Evolutionary conservation across 2,888 invertebrate genomes (phyloP).

Genomic region (Protula sp.): DNA sequence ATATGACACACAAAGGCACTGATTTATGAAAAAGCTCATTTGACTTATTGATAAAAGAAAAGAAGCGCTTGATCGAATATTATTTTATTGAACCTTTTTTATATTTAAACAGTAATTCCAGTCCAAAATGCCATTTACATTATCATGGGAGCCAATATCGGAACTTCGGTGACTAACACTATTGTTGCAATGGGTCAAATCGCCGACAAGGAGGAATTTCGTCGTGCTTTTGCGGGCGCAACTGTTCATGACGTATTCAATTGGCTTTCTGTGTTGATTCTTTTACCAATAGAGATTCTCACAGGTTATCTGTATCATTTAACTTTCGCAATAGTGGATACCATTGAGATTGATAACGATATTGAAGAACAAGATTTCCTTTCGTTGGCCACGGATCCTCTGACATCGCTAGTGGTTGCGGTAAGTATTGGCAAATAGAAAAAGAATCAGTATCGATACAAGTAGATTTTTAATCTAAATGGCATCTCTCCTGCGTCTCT

Average conservation of each 20-base stretch:
- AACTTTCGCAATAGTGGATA: conserved; percentile 31
- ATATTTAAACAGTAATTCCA: conserved; percentile 40
- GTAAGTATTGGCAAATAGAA: no score
- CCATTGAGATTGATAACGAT: conserved; percentile 15
- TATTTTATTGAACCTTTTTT: no score
- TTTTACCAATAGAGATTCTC: conserved; percentile 56
- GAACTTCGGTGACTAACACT: conserved; percentile 60
- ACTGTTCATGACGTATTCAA: conserved; percentile 62
- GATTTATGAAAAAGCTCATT: no score
- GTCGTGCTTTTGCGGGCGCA: conserved; percentile 58
- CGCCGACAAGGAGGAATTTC: conserved; percentile 51
- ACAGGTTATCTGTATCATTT: conserved; percentile 48
- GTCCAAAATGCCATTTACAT: conserved; percentile 57
- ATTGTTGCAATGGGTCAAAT: conserved; percentile 56
- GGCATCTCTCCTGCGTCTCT: no score
- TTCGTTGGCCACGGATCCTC: conserved; percentile 54
- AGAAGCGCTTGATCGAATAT: no score
- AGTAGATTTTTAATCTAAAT: background rate
- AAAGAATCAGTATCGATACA: background rate
- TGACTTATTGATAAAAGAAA: no score
- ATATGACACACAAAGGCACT: no score
- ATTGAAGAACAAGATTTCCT: conserved; percentile 47
- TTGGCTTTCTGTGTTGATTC: conserved; percentile 57
- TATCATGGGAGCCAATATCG: no score
- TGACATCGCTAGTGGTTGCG: conserved; percentile 54